Evolutionary conservation across 2,113 vertebrate genomes (phyloP).

Genomic region (Centropristis striata): DNA sequence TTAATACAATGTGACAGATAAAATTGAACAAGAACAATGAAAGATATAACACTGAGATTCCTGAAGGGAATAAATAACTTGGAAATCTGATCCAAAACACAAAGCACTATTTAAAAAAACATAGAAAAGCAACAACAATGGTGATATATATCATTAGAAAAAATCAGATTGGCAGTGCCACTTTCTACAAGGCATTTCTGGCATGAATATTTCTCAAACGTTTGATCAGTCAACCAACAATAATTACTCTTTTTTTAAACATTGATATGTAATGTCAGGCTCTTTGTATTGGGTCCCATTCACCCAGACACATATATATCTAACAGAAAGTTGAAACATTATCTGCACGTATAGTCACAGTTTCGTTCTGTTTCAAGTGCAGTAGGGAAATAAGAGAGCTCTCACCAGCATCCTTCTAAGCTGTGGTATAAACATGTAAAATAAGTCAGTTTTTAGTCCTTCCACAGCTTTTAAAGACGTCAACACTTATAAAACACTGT

Average conservation of each 20-base stretch:
- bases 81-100: constrained; percentile 22
- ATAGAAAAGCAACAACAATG: constrained; percentile 7
- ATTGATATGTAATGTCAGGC: constrained; percentile 48
- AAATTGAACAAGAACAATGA: constrained; percentile 1
- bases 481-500: constrained; percentile 6
- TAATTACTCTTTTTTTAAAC: constrained; percentile 30
- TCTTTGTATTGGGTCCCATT: constrained; percentile 37
- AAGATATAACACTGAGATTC: constrained; percentile 16
- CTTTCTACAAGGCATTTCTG: constrained; percentile 74
- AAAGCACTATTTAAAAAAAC: not conserved
- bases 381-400: constrained; percentile 33
- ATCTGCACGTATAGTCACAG: constrained; percentile 51
- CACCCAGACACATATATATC: constrained; percentile 36
- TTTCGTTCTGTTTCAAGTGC: constrained; percentile 55
- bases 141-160: constrained; percentile 23
- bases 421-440: constrained; percentile 7
- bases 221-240: constrained; percentile 28
- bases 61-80: not conserved
- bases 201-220: constrained; percentile 44
- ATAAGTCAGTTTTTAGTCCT: constrained; percentile 1
- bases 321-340: constrained; percentile 22
- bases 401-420: not conserved
- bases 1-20: constrained; percentile 21
- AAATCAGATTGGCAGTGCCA: constrained; percentile 58
- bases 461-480: constrained; percentile 20